Conservation (phyloP, 2,797 vertebrate species). For the Pangasius larnaudii region DNA sequence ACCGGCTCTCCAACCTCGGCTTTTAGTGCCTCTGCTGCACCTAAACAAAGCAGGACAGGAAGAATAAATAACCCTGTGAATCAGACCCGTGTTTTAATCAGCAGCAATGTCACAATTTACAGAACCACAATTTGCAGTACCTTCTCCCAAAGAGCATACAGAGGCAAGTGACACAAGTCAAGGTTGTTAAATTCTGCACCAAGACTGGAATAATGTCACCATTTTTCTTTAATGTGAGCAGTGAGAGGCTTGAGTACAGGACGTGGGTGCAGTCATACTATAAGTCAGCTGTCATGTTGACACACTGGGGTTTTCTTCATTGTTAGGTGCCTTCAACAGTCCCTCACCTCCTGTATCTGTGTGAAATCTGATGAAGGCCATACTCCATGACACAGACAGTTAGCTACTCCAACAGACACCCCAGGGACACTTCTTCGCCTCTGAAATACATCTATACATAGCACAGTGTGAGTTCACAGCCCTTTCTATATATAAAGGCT, state of each 20-base stretch:
- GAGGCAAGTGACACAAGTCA: conserved; percentile 1
- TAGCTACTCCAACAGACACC: conserved; percentile 45
- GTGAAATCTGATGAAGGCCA: conserved; percentile 47
- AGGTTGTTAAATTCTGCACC: conserved; percentile 37
- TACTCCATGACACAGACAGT: conserved; percentile 30
- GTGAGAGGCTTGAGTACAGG: background rate
- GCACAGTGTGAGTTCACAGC: conserved; percentile 49
- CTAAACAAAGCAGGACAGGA: conserved; percentile 18
- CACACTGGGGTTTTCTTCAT: conserved; percentile 18
- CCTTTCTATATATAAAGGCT: conserved; percentile 48
- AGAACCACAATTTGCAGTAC: background rate
- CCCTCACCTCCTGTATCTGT: conserved; percentile 24
- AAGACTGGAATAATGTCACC: background rate
- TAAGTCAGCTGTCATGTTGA: conserved; percentile 30
- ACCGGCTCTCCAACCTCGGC: conserved; percentile 34
- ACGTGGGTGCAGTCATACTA: background rate
- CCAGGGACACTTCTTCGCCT: conserved; percentile 17
- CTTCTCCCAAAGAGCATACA: background rate
- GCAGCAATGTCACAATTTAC: conserved; percentile 45
- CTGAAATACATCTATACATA: conserved; percentile 58
- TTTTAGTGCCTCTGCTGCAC: conserved; percentile 36
- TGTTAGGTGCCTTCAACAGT: conserved; percentile 36
- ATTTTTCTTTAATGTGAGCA: conserved; percentile 10
- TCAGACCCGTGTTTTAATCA: conserved; percentile 49
- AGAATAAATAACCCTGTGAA: conserved; percentile 49